Conservation (phyloP, 2,888 invertebrate species). For the Rotaria socialis region DNA sequence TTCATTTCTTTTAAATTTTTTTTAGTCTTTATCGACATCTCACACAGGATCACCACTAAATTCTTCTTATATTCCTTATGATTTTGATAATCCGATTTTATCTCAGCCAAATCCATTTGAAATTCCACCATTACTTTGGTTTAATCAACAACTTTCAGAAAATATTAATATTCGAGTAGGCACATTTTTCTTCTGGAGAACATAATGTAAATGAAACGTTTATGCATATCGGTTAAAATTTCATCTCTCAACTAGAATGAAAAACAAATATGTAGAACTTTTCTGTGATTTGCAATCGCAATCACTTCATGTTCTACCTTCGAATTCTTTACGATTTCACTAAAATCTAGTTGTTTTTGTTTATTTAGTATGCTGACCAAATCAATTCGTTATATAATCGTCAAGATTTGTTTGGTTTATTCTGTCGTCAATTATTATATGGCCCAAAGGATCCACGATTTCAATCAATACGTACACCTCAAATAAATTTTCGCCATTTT, state of each 20-base stretch:
- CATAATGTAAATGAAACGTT: too few species aligned
- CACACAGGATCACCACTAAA: background rate
- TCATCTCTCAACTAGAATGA: too few species aligned
- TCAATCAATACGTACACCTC: background rate
- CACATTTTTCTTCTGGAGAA: background rate
- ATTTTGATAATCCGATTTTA: background rate
- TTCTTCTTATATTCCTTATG: background rate
- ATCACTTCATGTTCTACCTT: too few species aligned
- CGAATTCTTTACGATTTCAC: too few species aligned
- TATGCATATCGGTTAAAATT: too few species aligned
- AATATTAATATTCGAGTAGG: background rate
- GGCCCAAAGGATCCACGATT: background rate
- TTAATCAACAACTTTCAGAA: background rate
- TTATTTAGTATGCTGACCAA: conserved; percentile 2
- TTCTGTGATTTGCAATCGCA: too few species aligned
- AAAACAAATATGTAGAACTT: too few species aligned
- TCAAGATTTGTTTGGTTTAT: background rate
- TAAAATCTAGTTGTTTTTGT: too few species aligned
- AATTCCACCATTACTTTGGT: background rate
- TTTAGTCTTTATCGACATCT: background rate
- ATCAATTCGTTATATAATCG: background rate
- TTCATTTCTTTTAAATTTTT: background rate
- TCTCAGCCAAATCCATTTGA: background rate
- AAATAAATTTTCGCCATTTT: conserved; percentile 22
- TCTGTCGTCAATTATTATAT: background rate